A percentile compares a stretch with the other conserved stretches of the same genome.
phyloP scores from a whole-genome alignment of 2,888 invertebrate species.

The Melitaea athalia region DNA sequence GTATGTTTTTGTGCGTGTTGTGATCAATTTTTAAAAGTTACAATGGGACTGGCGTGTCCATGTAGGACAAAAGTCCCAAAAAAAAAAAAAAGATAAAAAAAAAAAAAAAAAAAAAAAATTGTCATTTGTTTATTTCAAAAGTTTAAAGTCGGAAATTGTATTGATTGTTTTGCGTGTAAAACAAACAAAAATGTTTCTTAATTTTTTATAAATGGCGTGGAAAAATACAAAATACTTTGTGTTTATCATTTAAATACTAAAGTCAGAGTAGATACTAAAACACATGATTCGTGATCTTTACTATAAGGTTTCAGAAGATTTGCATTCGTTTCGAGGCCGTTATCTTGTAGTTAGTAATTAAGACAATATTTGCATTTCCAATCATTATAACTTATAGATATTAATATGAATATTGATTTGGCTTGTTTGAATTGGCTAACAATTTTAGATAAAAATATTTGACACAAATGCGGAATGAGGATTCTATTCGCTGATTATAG shows the following conservation, averaged over 20 bases:
- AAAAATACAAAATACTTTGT: constrained; percentile 18
- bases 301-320: constrained; percentile 38
- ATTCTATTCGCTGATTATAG: background rate
- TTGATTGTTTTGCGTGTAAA: constrained; percentile 20
- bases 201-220: constrained; percentile 8
- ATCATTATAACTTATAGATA: constrained; percentile 40
- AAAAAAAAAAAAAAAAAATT: too few relatives aligned
- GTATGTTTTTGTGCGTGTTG: too few relatives aligned
- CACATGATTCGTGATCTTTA: constrained; percentile 33
- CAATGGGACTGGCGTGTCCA: too few relatives aligned
- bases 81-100: too few relatives aligned
- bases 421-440: background rate
- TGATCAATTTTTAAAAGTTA: too few relatives aligned
- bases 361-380: constrained; percentile 40
- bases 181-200: constrained; percentile 17
- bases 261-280: constrained; percentile 41
- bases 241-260: constrained; percentile 28
- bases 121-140: constrained; percentile 30
- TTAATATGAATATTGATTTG: constrained; percentile 1
- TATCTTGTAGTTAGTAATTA: constrained; percentile 43
- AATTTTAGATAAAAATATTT: background rate
- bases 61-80: too few relatives aligned
- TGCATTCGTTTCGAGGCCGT: constrained; percentile 43
- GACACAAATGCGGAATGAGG: background rate
- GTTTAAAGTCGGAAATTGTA: too few relatives aligned